Percentiles rank a stretch among this genome's conserved stretches.
Evolutionary conservation across 2,888 invertebrate species (phyloP).

Genomic region (Acleris emargana): DNA sequence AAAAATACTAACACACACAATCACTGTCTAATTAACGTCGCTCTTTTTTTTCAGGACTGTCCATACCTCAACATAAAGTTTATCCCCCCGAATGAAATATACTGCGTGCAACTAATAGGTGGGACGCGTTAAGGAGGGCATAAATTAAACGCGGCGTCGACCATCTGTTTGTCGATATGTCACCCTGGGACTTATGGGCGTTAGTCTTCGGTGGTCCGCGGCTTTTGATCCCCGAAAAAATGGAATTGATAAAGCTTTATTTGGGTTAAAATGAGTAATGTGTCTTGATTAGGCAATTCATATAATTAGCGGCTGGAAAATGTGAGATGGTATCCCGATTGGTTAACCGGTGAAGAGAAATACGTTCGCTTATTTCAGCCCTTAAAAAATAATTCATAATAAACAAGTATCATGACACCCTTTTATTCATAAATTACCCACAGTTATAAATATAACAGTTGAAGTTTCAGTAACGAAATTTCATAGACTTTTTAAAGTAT

Average conservation of each 20-base stretch:
- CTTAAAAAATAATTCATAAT: too few species aligned
- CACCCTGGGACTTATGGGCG: constrained; percentile 52
- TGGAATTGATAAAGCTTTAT: constrained; percentile 16
- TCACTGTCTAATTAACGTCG: too few species aligned
- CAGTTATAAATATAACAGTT: too few species aligned
- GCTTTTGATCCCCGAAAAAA: constrained; percentile 1
- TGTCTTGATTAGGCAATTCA: background rate
- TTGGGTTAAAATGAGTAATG: background rate
- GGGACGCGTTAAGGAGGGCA: constrained; percentile 81
- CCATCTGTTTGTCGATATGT: constrained; percentile 83
- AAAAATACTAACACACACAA: too few species aligned
- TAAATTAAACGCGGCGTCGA: constrained; percentile 79
- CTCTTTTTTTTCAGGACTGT: constrained; percentile 5
- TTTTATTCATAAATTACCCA: too few species aligned
- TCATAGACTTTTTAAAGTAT: too few species aligned
- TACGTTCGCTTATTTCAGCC: too few species aligned
- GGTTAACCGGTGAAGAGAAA: too few species aligned
- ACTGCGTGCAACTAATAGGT: constrained; percentile 80
- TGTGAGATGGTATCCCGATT: too few species aligned
- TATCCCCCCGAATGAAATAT: constrained; percentile 66
- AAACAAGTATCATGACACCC: too few species aligned
- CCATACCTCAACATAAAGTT: background rate
- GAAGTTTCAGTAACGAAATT: too few species aligned
- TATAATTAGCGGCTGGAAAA: background rate
- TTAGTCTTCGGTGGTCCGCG: constrained; percentile 12